Base-by-base conservation (phyloP, 2,888 invertebrate species). In the Agrochola circellaris region DNA sequence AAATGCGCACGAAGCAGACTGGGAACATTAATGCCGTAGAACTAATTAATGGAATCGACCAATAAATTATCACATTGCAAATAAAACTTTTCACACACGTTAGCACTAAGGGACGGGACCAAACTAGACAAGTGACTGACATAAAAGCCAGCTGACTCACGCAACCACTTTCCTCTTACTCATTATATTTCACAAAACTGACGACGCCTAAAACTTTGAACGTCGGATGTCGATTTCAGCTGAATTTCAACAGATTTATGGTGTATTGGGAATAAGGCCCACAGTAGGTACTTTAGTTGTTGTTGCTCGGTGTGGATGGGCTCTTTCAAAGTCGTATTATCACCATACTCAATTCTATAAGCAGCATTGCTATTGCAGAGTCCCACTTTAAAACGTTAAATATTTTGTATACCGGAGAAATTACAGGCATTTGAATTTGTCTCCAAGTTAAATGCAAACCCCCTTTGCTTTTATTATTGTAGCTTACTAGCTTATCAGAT, bases 81-180 rank as follows among this genome's bases (percentile, higher is more conserved):
- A 81, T 69, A 51, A 81, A 70, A 68, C 64, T 79, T 64, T 67
- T 60, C 79, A 79, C 82, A 71, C 73, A 71, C 79, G 62, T 81
- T 54, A 51, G 66, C 77, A 61, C 68, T 77, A 73, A 79, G 85
- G 83, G 80, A 73, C 74, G 77, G 83, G 56, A 64, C 75, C 54
- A 56, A 82, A 89, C 81, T 80, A 83, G 89, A 88, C 87, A 87
- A 80, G 75, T 89, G 89, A 90, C 88, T 90, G 91, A 90, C 90
- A 88, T 85, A 86, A 89, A 91, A 88, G 88, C 87, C 88, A 71
- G 77, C 84, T 88, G 90, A 89, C 87, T 89, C 91, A 92, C 89
- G 89, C 88, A 61, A 90, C 83, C 82, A 89, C 93, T 94, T 94
- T 93, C 91, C 91, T 92, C 91, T 91, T 91, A 91, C 90, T 91